These are phyloP conservation scores for Anabas testudineus DNA, from an alignment of 2,797 vertebrate genomes.

Conservation along the genomic window DNA sequence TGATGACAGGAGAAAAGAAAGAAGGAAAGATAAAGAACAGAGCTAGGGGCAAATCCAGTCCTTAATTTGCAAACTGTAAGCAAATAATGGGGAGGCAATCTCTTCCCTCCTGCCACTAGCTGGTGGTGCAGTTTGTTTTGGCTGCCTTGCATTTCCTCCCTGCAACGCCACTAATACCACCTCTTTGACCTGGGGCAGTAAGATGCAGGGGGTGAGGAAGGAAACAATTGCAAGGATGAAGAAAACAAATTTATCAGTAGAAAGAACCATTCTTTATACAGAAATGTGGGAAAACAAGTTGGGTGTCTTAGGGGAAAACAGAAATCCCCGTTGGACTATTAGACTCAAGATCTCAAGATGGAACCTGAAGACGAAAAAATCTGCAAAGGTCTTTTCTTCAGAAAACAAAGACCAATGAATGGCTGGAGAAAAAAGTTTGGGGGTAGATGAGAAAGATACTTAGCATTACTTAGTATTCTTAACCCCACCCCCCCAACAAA, in stretches of 20 bases:
- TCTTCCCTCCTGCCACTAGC: constrained; percentile 52
- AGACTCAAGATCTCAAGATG: no score
- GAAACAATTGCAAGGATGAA: neutral
- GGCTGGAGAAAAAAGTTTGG: neutral
- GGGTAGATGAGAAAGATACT: no score
- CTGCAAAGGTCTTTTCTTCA: neutral
- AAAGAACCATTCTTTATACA: neutral
- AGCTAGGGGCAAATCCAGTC: constrained; percentile 60
- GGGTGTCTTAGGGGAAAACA: neutral
- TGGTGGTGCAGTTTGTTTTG: constrained; percentile 58
- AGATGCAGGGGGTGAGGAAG: constrained; percentile 6
- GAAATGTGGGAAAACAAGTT: neutral
- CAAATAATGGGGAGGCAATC: constrained; percentile 63
- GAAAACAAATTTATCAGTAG: neutral
- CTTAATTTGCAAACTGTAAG: constrained; percentile 69
- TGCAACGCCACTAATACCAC: constrained; percentile 36
- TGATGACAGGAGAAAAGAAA: constrained; percentile 13
- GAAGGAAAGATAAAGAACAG: constrained; percentile 47
- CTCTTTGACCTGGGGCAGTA: constrained; percentile 29
- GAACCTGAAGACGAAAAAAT: neutral
- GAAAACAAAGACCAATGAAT: neutral
- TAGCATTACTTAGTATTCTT: neutral
- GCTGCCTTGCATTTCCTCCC: constrained; percentile 48
- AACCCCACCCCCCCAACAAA: no score
- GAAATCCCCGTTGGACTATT: no score